Evolutionary conservation across 2,888 invertebrate genomes (phyloP).

Genomic region (Epsilonema sp.): DNA sequence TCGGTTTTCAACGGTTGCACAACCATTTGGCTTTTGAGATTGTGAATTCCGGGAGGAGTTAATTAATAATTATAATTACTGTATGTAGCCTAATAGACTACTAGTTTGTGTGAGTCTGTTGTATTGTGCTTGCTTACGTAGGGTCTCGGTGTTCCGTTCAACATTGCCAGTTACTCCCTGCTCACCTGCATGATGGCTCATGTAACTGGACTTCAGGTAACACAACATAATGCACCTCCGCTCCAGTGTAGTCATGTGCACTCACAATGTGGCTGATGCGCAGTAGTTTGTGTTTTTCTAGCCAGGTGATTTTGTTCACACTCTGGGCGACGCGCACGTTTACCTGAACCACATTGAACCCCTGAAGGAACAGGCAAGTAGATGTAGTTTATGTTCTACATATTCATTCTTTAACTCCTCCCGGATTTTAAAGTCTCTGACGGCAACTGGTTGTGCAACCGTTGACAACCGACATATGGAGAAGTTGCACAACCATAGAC

Average conservation of each 20-base stretch:
- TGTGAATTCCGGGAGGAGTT: neutral
- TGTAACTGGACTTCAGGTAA: constrained; percentile 63
- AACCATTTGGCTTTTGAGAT: no score
- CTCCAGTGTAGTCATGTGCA: constrained; percentile 6
- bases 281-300: constrained; percentile 28
- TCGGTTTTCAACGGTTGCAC: no score
- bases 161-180: constrained; percentile 85
- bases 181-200: constrained; percentile 89
- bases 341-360: constrained; percentile 73
- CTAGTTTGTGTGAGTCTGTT: no score
- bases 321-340: constrained; percentile 82
- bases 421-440: no score
- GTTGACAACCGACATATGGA: no score
- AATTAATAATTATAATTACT: neutral
- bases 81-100: no score
- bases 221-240: no score
- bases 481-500: no score
- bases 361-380: constrained; percentile 48
- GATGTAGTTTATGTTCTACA: neutral
- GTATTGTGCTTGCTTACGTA: no score
- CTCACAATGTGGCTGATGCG: constrained; percentile 6
- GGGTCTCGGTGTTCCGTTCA: constrained; percentile 83
- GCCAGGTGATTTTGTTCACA: constrained; percentile 81
- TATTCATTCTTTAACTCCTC: no score
- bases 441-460: no score